These are phyloP conservation scores for Cotesia chilonis DNA, from an alignment of 1,140 invertebrate species.

Conservation along the genomic window DNA sequence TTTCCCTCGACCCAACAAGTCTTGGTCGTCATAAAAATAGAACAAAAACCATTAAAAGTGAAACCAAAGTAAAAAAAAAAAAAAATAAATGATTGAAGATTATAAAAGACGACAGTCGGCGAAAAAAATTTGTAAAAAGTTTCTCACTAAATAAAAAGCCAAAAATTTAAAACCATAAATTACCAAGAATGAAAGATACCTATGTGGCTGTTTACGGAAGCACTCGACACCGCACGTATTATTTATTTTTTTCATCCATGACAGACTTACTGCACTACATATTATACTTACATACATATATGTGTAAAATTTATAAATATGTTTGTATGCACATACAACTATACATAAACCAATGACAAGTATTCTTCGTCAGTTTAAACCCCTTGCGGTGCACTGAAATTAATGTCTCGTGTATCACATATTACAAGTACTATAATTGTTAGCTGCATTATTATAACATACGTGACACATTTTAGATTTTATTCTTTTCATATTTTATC, in stretches of 20 bases:
- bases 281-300: slow-evolving; percentile 2
- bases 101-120: background rate
- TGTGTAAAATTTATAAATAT: too few species aligned
- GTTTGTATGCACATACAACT: background rate
- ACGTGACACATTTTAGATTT: background rate
- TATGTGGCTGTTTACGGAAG: slow-evolving; percentile 39
- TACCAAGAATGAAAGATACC: slow-evolving; percentile 35
- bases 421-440: slow-evolving; percentile 21
- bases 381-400: slow-evolving; percentile 46
- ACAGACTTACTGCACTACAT: slow-evolving; percentile 16
- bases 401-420: slow-evolving; percentile 44
- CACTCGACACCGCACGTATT: slow-evolving; percentile 10
- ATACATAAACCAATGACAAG: background rate
- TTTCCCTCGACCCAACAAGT: slow-evolving; percentile 24
- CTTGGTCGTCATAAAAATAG: background rate
- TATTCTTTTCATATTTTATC: background rate
- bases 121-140: slow-evolving; percentile 39
- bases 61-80: background rate
- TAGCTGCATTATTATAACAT: background rate
- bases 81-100: background rate
- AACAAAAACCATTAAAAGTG: background rate
- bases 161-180: slow-evolving; percentile 50
- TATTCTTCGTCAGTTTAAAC: slow-evolving; percentile 25
- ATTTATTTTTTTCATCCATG: slow-evolving; percentile 8
- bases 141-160: slow-evolving; percentile 49